Evolutionary conservation across 1,140 invertebrate genomes (phyloP).

Genomic region (Trypoxylus dichotomus): DNA sequence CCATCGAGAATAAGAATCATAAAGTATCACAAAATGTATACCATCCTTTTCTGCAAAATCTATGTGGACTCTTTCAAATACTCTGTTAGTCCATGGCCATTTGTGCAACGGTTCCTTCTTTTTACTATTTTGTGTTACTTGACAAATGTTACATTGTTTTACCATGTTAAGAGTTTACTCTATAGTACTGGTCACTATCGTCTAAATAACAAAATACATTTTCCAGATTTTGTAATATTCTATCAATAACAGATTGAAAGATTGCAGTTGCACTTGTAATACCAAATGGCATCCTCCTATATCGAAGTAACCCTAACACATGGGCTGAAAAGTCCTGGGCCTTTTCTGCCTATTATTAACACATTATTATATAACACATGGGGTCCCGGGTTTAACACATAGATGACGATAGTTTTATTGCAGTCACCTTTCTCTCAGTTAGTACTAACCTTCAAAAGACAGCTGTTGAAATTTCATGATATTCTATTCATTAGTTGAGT

Average conservation of each 20-base stretch:
- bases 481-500: no score
- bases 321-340: no score
- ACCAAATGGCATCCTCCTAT: constrained; percentile 2
- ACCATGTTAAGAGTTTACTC: constrained; percentile 19
- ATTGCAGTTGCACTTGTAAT: constrained; percentile 12
- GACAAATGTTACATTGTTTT: constrained; percentile 41
- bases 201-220: constrained; percentile 42
- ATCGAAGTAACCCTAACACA: not conserved
- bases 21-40: constrained; percentile 40
- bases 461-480: no score
- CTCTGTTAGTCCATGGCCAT: constrained; percentile 15
- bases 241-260: constrained; percentile 44
- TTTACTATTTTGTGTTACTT: constrained; percentile 38
- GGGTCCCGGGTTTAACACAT: no score
- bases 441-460: no score
- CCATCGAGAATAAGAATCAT: constrained; percentile 48
- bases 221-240: constrained; percentile 40
- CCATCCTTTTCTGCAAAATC: constrained; percentile 47
- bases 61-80: constrained; percentile 44
- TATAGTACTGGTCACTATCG: constrained; percentile 34
- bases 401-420: no score
- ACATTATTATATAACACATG: not conserved
- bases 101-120: constrained; percentile 46
- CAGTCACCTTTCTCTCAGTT: no score
- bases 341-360: no score